Evolutionary conservation across 2,797 vertebrate species (phyloP).

Genomic region (Bovichtus variegatus): DNA sequence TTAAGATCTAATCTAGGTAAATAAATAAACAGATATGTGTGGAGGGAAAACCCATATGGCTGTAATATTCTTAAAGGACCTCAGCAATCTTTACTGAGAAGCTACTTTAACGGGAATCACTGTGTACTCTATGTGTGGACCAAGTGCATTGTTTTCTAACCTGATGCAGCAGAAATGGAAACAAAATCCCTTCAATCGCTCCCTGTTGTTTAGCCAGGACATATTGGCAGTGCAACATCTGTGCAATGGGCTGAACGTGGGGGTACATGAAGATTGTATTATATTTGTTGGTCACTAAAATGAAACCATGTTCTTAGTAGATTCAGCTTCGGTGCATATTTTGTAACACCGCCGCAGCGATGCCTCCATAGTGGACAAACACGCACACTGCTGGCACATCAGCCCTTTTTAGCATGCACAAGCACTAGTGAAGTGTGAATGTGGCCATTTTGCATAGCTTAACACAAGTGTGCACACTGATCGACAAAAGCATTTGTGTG

Average conservation of each 20-base stretch:
- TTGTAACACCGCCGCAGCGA: slow-evolving; percentile 33
- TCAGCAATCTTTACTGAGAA: slow-evolving; percentile 74
- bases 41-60: slow-evolving; percentile 71
- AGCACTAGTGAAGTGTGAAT: slow-evolving; percentile 59
- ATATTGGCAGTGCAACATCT: slow-evolving; percentile 49
- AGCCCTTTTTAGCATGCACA: slow-evolving; percentile 67
- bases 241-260: slow-evolving; percentile 32
- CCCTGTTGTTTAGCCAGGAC: slow-evolving; percentile 55
- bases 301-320: slow-evolving; percentile 36
- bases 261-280: slow-evolving; percentile 44
- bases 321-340: slow-evolving; percentile 46
- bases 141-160: slow-evolving; percentile 75
- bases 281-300: slow-evolving; percentile 59
- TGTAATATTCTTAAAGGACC: slow-evolving; percentile 80
- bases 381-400: slow-evolving; percentile 40
- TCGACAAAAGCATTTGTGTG: slow-evolving; percentile 57
- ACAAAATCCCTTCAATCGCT: slow-evolving; percentile 63
- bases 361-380: slow-evolving; percentile 45
- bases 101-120: slow-evolving; percentile 73
- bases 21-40: slow-evolving; percentile 82
- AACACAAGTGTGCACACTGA: slow-evolving; percentile 62
- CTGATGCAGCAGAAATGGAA: slow-evolving; percentile 71
- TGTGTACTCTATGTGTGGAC: slow-evolving; percentile 52
- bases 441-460: slow-evolving; percentile 69
- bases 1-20: slow-evolving; percentile 85